Evolutionary conservation across 2,888 invertebrate species (phyloP).

Genomic region (Clostera curtula): DNA sequence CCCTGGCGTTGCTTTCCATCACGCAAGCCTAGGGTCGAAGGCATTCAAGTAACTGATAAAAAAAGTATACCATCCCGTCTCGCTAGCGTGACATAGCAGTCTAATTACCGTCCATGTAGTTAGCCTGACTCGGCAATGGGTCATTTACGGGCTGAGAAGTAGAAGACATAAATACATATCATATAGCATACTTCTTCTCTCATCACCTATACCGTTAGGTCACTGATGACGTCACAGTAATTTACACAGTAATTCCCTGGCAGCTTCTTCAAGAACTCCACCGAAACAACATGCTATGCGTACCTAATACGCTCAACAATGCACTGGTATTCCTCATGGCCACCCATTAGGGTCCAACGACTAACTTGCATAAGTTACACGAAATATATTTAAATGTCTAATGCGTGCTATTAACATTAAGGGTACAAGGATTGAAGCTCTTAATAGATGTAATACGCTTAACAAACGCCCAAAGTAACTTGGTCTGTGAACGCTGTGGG

Average conservation of each 20-base stretch:
- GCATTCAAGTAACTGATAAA: no score
- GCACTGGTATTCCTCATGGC: slow-evolving; percentile 32
- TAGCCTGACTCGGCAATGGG: no score
- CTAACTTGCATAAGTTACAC: slow-evolving; percentile 55
- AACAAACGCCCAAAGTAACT: slow-evolving; percentile 30
- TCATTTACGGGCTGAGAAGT: no score
- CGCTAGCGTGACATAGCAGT: no score
- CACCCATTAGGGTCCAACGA: slow-evolving; percentile 35
- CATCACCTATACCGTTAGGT: no score
- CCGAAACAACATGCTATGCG: slow-evolving; percentile 19
- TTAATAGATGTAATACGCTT: slow-evolving; percentile 55
- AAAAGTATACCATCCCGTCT: no score
- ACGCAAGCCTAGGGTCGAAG: no score
- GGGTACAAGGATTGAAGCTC: slow-evolving; percentile 44
- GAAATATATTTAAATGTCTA: slow-evolving; percentile 61
- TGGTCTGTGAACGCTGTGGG: slow-evolving; percentile 21
- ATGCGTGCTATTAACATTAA: slow-evolving; percentile 54
- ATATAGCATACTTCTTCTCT: no score
- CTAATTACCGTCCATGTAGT: no score
- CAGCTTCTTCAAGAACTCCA: slow-evolving; percentile 15
- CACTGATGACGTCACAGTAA: no score
- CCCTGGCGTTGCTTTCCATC: no score
- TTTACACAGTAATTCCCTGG: slow-evolving; percentile 12
- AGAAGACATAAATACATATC: no score
- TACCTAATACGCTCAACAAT: slow-evolving; percentile 20